These are phyloP conservation scores for Diglossa cyanea DNA, from an alignment of 2,797 vertebrate genomes.

Conservation along the genomic window DNA sequence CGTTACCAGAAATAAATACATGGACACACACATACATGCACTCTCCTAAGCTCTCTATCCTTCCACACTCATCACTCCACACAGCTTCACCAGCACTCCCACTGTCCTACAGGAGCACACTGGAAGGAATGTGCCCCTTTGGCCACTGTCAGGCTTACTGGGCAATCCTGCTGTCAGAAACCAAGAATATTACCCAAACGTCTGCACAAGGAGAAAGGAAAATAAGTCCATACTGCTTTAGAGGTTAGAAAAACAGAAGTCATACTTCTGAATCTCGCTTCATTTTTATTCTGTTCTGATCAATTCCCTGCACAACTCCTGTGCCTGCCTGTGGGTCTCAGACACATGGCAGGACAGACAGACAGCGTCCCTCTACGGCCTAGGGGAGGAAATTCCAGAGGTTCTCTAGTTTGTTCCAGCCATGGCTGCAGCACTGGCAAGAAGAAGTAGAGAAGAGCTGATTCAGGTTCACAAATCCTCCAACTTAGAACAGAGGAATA, in stretches of 20 bases:
- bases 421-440: not conserved
- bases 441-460: not conserved
- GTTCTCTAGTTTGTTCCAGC: not conserved
- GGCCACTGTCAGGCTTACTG: not conserved
- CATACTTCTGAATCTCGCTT: not conserved
- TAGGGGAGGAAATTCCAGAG: not conserved
- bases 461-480: not conserved
- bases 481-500: not conserved
- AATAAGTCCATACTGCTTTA: not conserved
- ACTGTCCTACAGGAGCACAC: not conserved
- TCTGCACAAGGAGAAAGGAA: not conserved
- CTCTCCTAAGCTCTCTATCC: not conserved
- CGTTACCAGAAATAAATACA: not conserved
- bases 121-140: rapidly evolving
- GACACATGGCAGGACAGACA: rapidly evolving
- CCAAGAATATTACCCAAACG: not conserved
- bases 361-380: rapidly evolving
- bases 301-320: not conserved
- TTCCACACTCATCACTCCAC: not conserved
- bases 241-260: not conserved
- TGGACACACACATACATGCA: not conserved
- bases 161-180: not conserved
- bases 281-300: not conserved
- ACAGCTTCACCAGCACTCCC: not conserved
- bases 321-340: not conserved